Evolutionary conservation across 2,113 vertebrate species (phyloP).

Genomic region (Cricetomys ansorgei): DNA sequence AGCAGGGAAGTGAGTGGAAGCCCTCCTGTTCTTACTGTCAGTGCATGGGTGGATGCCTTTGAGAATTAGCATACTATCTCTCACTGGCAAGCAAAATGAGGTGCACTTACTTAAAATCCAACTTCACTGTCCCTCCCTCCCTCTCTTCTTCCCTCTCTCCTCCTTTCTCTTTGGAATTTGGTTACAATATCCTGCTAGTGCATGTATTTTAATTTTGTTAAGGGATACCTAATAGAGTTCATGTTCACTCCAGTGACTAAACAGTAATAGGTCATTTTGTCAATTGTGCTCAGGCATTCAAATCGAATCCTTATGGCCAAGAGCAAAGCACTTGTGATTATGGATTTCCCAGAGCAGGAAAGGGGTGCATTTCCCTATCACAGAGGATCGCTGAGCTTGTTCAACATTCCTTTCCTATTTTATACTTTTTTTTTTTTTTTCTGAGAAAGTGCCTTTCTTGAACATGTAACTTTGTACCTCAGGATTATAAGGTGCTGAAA

Average conservation of each 20-base stretch:
- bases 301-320: not conserved
- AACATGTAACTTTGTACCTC: not conserved
- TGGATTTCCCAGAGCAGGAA: not conserved
- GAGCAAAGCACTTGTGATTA: conserved; percentile 21
- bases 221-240: not conserved
- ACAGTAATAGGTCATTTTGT: conserved; percentile 2
- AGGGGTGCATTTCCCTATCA: not conserved
- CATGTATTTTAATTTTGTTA: not conserved
- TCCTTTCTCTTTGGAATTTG: not conserved
- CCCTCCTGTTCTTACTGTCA: not conserved
- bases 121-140: not conserved
- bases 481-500: conserved; percentile 35
- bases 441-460: not conserved
- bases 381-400: not conserved
- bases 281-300: not conserved
- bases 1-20: not conserved
- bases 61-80: conserved; percentile 14
- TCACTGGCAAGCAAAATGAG: conserved; percentile 39
- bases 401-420: conserved; percentile 9
- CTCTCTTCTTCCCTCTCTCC: not conserved
- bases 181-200: not conserved
- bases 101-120: conserved; percentile 1
- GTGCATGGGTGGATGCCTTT: not conserved
- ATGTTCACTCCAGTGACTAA: not conserved
- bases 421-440: not conserved